Evolutionary conservation across 2,888 invertebrate genomes (phyloP).

Genomic region (Cordilura impudica): DNA sequence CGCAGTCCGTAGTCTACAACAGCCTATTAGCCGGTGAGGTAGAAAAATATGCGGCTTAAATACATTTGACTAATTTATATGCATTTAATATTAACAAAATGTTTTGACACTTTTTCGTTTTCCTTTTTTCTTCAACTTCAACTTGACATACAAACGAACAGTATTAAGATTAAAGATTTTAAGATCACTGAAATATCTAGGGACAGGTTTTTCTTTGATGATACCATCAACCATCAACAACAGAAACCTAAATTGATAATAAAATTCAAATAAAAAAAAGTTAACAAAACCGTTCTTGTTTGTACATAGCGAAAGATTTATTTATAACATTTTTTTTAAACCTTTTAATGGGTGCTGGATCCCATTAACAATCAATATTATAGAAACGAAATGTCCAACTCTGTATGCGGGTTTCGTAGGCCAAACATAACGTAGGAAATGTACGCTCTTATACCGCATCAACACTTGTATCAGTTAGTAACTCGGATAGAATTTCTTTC

Average conservation of each 20-base stretch:
- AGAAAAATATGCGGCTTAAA: constrained; percentile 49
- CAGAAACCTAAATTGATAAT: constrained; percentile 14
- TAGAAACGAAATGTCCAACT: neutral
- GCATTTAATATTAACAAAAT: constrained; percentile 71
- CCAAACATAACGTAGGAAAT: too few species aligned
- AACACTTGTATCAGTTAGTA: too few species aligned
- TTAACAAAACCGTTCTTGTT: constrained; percentile 34
- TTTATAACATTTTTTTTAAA: constrained; percentile 24
- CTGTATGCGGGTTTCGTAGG: neutral
- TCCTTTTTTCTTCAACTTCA: constrained; percentile 2
- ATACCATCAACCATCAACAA: constrained; percentile 9
- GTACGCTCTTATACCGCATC: too few species aligned
- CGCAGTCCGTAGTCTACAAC: neutral
- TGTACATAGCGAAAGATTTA: constrained; percentile 15
- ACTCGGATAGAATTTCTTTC: too few species aligned
- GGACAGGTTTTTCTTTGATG: constrained; percentile 27
- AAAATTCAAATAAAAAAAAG: constrained; percentile 25
- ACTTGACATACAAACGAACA: constrained; percentile 16
- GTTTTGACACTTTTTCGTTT: constrained; percentile 69
- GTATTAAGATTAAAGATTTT: constrained; percentile 8
- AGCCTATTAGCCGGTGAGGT: constrained; percentile 20
- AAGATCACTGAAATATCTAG: constrained; percentile 16
- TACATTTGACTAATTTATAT: constrained; percentile 68
- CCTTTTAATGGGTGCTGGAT: constrained; percentile 27
- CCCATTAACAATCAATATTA: constrained; percentile 4